phyloP scores from a whole-genome alignment of 2,888 invertebrate genomes.

The Acrocera orbiculus region DNA sequence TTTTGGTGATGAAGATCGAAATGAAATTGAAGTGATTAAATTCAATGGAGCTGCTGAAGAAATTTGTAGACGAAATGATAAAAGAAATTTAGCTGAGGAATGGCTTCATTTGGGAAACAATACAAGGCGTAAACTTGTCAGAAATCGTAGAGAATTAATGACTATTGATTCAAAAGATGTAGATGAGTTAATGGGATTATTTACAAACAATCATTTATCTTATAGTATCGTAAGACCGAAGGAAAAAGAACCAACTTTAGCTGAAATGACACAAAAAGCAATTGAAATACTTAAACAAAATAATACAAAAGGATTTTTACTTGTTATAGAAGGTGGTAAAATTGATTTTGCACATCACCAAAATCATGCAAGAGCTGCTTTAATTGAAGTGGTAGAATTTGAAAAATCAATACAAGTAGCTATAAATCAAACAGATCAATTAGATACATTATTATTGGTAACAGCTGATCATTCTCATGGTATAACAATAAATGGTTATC shows the following conservation, averaged over 20 bases:
- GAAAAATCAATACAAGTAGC: constrained; percentile 43
- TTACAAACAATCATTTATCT: constrained; percentile 38
- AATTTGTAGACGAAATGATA: constrained; percentile 35
- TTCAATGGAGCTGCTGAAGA: constrained; percentile 23
- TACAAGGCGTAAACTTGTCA: constrained; percentile 21
- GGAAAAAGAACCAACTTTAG: constrained; percentile 35
- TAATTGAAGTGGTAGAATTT: constrained; percentile 45
- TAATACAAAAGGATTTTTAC: constrained; percentile 34
- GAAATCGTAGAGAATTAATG: constrained; percentile 27
- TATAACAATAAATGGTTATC: constrained; percentile 43
- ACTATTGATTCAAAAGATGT: constrained; percentile 27
- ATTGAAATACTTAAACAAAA: constrained; percentile 33
- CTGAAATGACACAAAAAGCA: constrained; percentile 41
- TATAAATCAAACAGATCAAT: constrained; percentile 27
- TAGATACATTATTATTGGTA: constrained; percentile 48
- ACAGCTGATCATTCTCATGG: constrained; percentile 48
- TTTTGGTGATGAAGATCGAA: constrained; percentile 25
- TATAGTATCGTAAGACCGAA: constrained; percentile 36
- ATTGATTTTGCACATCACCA: constrained; percentile 48
- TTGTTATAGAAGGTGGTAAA: constrained; percentile 42
- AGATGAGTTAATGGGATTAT: constrained; percentile 36
- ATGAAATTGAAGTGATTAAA: constrained; percentile 14
- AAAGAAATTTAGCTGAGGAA: constrained; percentile 36
- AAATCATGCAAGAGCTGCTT: constrained; percentile 39
- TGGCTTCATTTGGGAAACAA: constrained; percentile 35